A percentile compares a stretch with the other conserved stretches of the same genome.
Evolutionary conservation across 2,888 invertebrate genomes (phyloP).

Genomic region (Drosophila heteroneura): DNA sequence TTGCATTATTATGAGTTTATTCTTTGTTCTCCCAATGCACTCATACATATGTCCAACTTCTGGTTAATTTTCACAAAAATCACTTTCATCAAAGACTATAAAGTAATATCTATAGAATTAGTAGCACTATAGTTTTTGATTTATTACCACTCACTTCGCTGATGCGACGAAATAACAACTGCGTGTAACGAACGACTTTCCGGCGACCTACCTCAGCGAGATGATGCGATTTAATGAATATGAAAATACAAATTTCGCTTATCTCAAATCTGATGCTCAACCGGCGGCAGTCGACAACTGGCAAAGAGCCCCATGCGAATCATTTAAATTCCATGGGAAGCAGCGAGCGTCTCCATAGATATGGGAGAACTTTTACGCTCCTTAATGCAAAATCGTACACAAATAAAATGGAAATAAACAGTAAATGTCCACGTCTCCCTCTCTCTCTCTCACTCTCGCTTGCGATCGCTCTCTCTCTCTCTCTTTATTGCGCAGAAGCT

Average conservation of each 20-base stretch:
- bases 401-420: constrained; percentile 62
- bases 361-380: constrained; percentile 27
- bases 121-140: neutral
- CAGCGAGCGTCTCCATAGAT: constrained; percentile 14
- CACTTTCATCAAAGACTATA: neutral
- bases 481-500: neutral
- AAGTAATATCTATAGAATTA: neutral
- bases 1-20: neutral
- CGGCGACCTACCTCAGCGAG: constrained; percentile 49
- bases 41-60: neutral
- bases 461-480: neutral
- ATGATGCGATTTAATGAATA: constrained; percentile 44
- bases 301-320: constrained; percentile 26
- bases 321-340: constrained; percentile 37
- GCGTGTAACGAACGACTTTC: constrained; percentile 20
- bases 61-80: neutral
- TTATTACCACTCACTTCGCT: constrained; percentile 10
- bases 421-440: constrained; percentile 15
- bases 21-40: neutral
- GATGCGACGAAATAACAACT: constrained; percentile 14
- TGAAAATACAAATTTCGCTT: constrained; percentile 31
- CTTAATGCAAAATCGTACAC: constrained; percentile 58
- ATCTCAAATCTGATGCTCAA: constrained; percentile 46
- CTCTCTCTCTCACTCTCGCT: neutral
- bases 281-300: constrained; percentile 34